A percentile compares a stretch with the other conserved stretches of the same genome.
Evolutionary conservation across 2,797 vertebrate species (phyloP).

Genomic region (Cyprinodon diabolis): DNA sequence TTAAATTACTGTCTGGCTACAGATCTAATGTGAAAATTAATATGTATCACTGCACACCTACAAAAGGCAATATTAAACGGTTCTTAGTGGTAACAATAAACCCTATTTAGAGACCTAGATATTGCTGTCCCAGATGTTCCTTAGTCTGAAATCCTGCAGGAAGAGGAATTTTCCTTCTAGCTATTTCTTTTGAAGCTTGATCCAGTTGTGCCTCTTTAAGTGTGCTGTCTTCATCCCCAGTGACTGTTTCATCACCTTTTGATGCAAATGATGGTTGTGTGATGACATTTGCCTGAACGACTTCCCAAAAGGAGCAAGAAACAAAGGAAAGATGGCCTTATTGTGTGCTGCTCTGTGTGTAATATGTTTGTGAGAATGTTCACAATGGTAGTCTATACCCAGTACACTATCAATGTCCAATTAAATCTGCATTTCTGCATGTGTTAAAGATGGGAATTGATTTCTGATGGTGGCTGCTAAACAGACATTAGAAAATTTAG

Average conservation of each 20-base stretch:
- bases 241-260: slow-evolving; percentile 48
- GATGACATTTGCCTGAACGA: slow-evolving; percentile 25
- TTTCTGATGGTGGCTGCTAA: slow-evolving; percentile 1
- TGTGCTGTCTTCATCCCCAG: slow-evolving; percentile 47
- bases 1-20: no score
- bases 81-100: slow-evolving; percentile 13
- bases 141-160: background rate
- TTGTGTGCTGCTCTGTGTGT: background rate
- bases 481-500: slow-evolving; percentile 13
- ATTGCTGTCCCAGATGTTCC: slow-evolving; percentile 6
- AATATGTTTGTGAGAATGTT: slow-evolving; percentile 2
- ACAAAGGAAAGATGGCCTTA: background rate
- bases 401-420: background rate
- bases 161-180: slow-evolving; percentile 3
- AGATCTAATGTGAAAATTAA: no score
- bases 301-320: slow-evolving; percentile 19
- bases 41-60: no score
- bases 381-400: slow-evolving; percentile 1
- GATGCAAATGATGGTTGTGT: slow-evolving; percentile 53
- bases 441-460: slow-evolving; percentile 8
- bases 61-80: slow-evolving; percentile 7
- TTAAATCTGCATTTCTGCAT: slow-evolving; percentile 10
- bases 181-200: slow-evolving; percentile 19
- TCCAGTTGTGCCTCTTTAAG: slow-evolving; percentile 32
- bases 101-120: background rate